phyloP scores from a whole-genome alignment of 2,797 vertebrate genomes.

The Trematomus bernacchii region DNA sequence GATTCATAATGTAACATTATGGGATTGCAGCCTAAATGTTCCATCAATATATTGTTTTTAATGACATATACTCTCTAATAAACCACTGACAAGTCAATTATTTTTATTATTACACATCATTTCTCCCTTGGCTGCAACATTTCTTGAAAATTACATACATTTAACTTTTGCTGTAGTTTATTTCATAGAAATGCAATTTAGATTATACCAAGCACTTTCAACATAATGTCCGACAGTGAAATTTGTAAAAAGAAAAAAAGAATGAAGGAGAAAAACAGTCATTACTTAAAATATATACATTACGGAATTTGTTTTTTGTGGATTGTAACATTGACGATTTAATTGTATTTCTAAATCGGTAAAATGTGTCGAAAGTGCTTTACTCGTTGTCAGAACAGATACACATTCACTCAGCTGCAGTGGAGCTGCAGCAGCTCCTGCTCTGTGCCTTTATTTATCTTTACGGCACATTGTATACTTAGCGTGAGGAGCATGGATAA shows the following conservation, averaged over 20 bases:
- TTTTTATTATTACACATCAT: not conserved
- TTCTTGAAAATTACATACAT: not conserved
- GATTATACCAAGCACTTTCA: constrained; percentile 47
- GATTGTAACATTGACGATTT: rapidly evolving
- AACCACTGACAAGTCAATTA: not conserved
- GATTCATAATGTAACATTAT: not conserved
- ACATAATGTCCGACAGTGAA: not conserved
- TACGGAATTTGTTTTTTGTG: not conserved
- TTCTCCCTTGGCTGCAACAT: not conserved
- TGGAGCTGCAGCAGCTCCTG: not conserved
- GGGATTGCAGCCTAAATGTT: too few relatives aligned
- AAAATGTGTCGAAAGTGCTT: constrained; percentile 67
- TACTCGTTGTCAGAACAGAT: not conserved
- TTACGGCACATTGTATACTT: not conserved
- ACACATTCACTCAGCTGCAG: constrained; percentile 44
- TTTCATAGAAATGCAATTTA: not conserved
- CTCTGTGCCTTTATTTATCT: not conserved
- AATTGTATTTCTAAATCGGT: not conserved
- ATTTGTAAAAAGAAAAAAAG: rapidly evolving
- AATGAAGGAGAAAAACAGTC: rapidly evolving
- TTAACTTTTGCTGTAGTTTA: not conserved
- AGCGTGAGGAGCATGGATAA: not conserved
- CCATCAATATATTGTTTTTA: too few relatives aligned
- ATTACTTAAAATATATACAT: not conserved
- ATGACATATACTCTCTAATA: not conserved